Percentiles rank a stretch among this genome's conserved stretches.
phyloP scores from a whole-genome alignment of 2,888 invertebrate genomes.

The Drosophila austrosaltans region DNA sequence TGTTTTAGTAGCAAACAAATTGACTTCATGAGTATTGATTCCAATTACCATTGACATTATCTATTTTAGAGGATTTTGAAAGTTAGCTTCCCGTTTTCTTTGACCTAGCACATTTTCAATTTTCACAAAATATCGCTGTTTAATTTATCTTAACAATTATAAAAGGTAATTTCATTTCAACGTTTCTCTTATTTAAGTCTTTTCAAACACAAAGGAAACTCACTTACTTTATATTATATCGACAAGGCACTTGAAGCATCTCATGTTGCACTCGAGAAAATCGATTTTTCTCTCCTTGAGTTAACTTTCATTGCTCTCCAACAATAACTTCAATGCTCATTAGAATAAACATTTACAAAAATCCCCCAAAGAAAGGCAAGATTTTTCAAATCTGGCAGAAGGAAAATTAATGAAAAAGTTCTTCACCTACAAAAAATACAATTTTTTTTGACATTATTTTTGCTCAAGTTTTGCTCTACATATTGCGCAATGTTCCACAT shows the following conservation, averaged over 20 bases:
- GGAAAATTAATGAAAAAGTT: conserved; percentile 11
- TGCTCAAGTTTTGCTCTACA: conserved; percentile 1
- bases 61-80: too few relatives aligned
- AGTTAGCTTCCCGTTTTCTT: too few relatives aligned
- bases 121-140: too few relatives aligned
- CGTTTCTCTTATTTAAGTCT: background rate
- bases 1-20: background rate
- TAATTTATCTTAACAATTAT: too few relatives aligned
- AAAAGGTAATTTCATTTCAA: too few relatives aligned
- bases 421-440: background rate
- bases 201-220: background rate
- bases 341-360: background rate
- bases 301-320: background rate
- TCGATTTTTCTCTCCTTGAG: background rate
- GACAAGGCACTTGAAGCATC: background rate
- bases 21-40: too few relatives aligned
- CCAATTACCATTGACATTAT: too few relatives aligned
- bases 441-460: conserved; percentile 1
- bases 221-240: background rate
- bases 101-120: too few relatives aligned
- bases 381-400: background rate
- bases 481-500: background rate
- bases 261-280: background rate
- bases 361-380: background rate
- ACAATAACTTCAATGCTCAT: background rate